Evolutionary conservation across 2,797 vertebrate species (phyloP), one percentile per base, ranked within the genome.

Genomic region (Epinephelus malabaricus): DNA sequence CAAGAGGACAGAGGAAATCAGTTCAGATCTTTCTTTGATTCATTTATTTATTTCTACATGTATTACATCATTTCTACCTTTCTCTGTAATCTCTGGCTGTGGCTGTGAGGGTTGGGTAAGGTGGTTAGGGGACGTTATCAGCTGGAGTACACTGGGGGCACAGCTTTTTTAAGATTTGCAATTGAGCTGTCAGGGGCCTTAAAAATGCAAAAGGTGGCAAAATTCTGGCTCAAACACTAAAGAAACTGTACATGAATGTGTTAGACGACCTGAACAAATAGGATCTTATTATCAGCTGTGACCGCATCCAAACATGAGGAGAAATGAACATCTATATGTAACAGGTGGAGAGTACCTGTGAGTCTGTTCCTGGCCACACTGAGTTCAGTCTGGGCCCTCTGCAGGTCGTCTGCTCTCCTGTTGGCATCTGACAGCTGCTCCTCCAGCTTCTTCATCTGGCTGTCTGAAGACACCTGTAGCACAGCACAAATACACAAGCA

Each of bases 401-500:
- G 96, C 81, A 96, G 89, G 64, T 97, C 96, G 27, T 97, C 95
- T 71, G 92, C 96, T 85, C 92, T 96, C 76, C 81, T 89, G 86
- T 88, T 94, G 74, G 95, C 85, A 1, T 97, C 96, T 0, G 76
- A 86, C 63, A 96, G 90, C 80, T 96, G 91, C 65, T 96, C 96
- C 84, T 97, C 96, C 74, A 96, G 71, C 88, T 96, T 97, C 85
- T 94, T 95, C 62, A 94, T 70, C 85, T 96, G 96, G 40, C 82
- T 73, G 14, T 97, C 96, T 47, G 94, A 94, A 14, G 90, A 91
- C 2, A 76, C 85, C 96, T 97, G 93, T 66, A 73, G 53, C 17
- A 53, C 50, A 25, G 23, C 53, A 34, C 60, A 56, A 5, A 51
- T 51, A 60, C 19, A 45, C 21, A 47, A 3, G 18, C 49, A 54